Conservation (phyloP, 2,888 invertebrate genomes). For the Neocrepidodera transversa region DNA sequence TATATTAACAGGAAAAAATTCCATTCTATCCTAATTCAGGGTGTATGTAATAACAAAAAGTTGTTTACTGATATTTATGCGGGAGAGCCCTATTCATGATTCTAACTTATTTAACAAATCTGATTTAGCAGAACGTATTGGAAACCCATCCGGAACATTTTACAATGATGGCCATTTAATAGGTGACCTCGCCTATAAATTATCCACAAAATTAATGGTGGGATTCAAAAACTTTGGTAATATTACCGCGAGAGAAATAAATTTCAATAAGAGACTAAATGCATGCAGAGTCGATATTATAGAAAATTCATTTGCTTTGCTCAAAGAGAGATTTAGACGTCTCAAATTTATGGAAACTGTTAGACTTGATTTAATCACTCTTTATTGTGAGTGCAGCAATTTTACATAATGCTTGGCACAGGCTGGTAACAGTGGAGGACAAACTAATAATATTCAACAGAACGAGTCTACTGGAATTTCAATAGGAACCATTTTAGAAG, state of each 20-base stretch:
- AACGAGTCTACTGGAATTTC: too few species aligned
- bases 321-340: conserved; percentile 42
- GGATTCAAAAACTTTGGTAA: too few species aligned
- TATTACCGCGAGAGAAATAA: conserved; percentile 34
- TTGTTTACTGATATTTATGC: conserved; percentile 39
- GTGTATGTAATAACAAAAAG: conserved; percentile 37
- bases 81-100: conserved; percentile 39
- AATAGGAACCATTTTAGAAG: too few species aligned
- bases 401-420: conserved; percentile 39
- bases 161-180: too few species aligned
- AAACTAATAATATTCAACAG: too few species aligned
- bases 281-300: conserved; percentile 35
- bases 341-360: conserved; percentile 38
- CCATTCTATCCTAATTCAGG: conserved; percentile 37
- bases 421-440: too few species aligned
- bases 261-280: conserved; percentile 36
- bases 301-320: conserved; percentile 40
- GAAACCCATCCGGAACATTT: conserved; percentile 19
- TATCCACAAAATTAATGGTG: too few species aligned
- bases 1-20: conserved; percentile 37
- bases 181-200: conserved; percentile 34
- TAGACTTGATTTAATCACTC: conserved; percentile 34
- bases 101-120: conserved; percentile 35
- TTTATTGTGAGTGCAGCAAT: conserved; percentile 34
- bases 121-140: conserved; percentile 32